Evolutionary conservation across 2,797 vertebrate genomes (phyloP).

Genomic region (Sebastes nivosus): DNA sequence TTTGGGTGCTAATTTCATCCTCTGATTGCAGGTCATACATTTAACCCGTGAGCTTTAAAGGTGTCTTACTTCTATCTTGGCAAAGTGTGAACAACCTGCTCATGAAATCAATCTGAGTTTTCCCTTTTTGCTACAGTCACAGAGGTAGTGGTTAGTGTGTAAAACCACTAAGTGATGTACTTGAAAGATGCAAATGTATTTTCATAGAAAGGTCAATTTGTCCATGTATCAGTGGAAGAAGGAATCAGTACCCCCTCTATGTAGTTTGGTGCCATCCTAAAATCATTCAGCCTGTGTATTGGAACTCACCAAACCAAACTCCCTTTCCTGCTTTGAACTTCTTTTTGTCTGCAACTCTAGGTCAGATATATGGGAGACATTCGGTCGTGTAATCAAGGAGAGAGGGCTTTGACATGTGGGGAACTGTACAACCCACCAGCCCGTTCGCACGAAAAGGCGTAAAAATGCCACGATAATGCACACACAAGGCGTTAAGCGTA

Average conservation of each 20-base stretch:
- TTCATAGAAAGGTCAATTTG: background rate
- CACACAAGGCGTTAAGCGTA: no score
- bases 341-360: constrained; percentile 78
- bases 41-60: background rate
- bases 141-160: background rate
- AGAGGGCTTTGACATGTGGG: background rate
- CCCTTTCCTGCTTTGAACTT: constrained; percentile 41
- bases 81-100: background rate
- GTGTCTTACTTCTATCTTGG: background rate
- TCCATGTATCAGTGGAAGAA: constrained; percentile 42
- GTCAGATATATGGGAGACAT: background rate
- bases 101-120: background rate
- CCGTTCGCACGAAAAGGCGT: no score
- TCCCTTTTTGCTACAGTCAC: background rate
- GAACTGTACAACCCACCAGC: background rate
- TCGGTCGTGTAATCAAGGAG: background rate
- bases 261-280: constrained; percentile 12
- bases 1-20: background rate
- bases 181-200: background rate
- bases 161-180: background rate
- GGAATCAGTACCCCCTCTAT: constrained; percentile 22
- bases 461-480: no score
- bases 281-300: background rate
- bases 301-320: constrained; percentile 26
- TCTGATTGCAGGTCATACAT: background rate